Percentiles rank a stretch among this genome's conserved stretches.
These are phyloP conservation scores for Cremastinae sp. DNA, from an alignment of 2,888 invertebrate species.

Conservation along the genomic window DNA sequence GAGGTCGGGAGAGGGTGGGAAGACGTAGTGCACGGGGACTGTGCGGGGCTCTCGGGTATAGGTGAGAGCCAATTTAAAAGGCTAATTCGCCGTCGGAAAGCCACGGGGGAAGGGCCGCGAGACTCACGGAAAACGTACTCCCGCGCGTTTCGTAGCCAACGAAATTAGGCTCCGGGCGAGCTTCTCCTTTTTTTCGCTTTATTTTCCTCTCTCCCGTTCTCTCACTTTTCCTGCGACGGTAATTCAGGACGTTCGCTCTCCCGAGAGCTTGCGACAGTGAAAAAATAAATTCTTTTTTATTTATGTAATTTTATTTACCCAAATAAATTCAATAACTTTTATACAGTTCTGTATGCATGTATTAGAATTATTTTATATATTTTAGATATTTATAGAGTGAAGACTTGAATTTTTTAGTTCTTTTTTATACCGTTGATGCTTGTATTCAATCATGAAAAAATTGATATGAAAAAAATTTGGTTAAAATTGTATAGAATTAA, in stretches of 20 bases:
- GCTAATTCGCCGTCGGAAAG: conserved; percentile 76
- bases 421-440: no score
- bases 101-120: conserved; percentile 60
- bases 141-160: conserved; percentile 60
- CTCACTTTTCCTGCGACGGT: conserved; percentile 66
- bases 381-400: no score
- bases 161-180: conserved; percentile 76
- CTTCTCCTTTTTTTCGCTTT: conserved; percentile 57
- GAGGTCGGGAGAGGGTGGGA: conserved; percentile 6
- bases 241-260: conserved; percentile 67
- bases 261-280: conserved; percentile 49
- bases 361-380: no score
- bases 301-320: no score
- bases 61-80: conserved; percentile 79
- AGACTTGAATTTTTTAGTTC: no score
- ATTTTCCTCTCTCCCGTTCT: conserved; percentile 62
- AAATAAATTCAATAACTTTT: no score
- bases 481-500: no score
- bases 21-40: conserved; percentile 9
- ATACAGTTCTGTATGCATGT: no score
- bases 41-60: conserved; percentile 58
- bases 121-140: conserved; percentile 32
- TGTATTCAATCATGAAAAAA: no score
- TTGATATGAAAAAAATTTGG: no score
- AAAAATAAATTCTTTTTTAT: conserved; percentile 25